phyloP scores from a whole-genome alignment of 2,797 vertebrate genomes.

The Mormyrus proboscirostris region DNA sequence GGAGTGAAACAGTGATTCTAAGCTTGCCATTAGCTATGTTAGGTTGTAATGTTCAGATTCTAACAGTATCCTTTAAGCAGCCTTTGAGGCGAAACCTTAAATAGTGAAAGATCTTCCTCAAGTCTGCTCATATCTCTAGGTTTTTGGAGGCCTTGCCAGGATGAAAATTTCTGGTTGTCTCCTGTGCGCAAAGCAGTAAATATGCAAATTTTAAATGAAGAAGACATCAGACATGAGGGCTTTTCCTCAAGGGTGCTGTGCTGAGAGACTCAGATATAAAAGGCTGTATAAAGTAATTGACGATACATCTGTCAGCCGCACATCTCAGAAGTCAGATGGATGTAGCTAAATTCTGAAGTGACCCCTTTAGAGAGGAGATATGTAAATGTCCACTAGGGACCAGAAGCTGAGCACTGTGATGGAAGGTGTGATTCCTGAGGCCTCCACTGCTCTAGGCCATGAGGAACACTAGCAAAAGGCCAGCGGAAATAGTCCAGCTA shows the following conservation, averaged over 20 bases:
- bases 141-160: not conserved
- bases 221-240: not conserved
- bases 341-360: not conserved
- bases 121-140: not conserved
- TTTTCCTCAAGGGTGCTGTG: not conserved
- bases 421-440: not conserved
- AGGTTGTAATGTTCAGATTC: not conserved
- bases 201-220: slow-evolving; percentile 8
- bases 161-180: not conserved
- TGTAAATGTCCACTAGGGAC: not conserved
- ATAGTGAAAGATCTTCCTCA: not conserved
- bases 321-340: not conserved
- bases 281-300: not conserved
- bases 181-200: not conserved
- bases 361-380: not conserved
- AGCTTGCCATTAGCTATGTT: not conserved
- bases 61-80: not conserved
- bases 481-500: not conserved
- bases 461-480: not conserved
- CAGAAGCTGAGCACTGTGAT: not conserved
- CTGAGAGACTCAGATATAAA: not conserved
- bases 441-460: not conserved
- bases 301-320: not conserved
- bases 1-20: not conserved
- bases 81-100: not conserved